Evolutionary conservation across 2,113 vertebrate genomes (phyloP), one percentile per base, ranked within the genome.

Genomic region (Ochotona curzoniae): DNA sequence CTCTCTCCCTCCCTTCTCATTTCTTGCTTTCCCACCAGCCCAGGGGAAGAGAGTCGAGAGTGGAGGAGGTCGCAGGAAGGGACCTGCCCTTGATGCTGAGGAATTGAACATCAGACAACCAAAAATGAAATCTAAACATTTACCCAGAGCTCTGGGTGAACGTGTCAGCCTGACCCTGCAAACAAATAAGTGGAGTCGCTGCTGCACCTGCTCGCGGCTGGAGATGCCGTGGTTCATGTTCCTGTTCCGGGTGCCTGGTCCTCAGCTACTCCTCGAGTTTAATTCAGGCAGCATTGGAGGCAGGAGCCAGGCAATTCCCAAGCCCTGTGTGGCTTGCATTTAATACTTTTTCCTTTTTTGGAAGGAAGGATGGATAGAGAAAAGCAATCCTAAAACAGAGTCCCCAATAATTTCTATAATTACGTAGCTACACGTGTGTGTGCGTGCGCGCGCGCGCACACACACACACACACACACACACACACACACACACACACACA

Each of bases 41-140:
- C 67, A 79, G 0, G 44, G 69, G 63, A 63, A 2, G 18, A 93
- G 91, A 93, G 54, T 75, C 51, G 21, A 91, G 69, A 71, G 35
- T 47, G 67, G 54, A 14, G 69, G 67, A 91, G 71, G 67, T 10
- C 25, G 91, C 83, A 1, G 28, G 94, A 76, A 70, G 91, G n/a
- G 89, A 35, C 93, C 78, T 95, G 96, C 35, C 87, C 87, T 75
- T 18, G 49, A 78, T 51, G 26, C 84, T 11, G 20, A 54, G 38
- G 61, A 35, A 20, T 26, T 44, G 71, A 94, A 54, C 47, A 9
- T 66, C 3, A 8, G 88, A 70, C 70, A 15, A 4, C 92, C 64
- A 97, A 94, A 97, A 94, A 91, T 82, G 89, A 97, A 95, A 95
- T 90, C 90, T 88, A 94, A 96, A 95, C 95, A 26, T 94, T 97